These are phyloP conservation scores for Hecatera dysodea DNA, from an alignment of 2,888 invertebrate species.

Conservation along the genomic window DNA sequence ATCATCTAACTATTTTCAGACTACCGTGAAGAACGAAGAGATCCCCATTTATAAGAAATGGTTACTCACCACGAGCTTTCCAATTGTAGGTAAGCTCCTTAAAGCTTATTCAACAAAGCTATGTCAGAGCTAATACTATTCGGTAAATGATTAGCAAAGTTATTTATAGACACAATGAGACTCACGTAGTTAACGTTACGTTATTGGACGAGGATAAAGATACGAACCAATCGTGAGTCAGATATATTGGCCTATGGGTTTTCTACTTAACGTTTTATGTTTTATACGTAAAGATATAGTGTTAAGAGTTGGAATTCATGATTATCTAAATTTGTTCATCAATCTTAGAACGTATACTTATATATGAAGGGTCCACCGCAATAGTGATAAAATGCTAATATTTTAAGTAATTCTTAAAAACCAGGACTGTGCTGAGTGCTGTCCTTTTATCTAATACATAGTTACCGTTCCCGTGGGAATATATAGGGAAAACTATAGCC, in stretches of 20 bases:
- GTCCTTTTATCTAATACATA: no score
- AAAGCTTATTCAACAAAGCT: slow-evolving; percentile 5
- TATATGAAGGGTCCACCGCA: no score
- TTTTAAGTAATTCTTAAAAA: no score
- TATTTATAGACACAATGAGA: slow-evolving; percentile 25
- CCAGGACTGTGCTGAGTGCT: no score
- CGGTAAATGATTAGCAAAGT: slow-evolving; percentile 27
- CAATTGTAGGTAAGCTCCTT: slow-evolving; percentile 24
- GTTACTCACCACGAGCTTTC: not conserved
- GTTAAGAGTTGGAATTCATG: not conserved
- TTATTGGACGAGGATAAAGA: slow-evolving; percentile 4
- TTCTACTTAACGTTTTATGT: not conserved
- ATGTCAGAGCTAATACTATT: slow-evolving; percentile 26
- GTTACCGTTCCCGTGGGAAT: no score
- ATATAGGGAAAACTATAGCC: no score
- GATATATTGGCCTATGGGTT: slow-evolving; percentile 1
- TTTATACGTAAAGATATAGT: not conserved
- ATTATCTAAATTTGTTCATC: not conserved
- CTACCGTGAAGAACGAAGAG: not conserved
- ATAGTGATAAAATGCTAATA: no score
- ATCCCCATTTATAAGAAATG: not conserved
- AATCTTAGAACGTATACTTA: not conserved
- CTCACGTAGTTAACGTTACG: slow-evolving; percentile 11
- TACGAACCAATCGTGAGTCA: slow-evolving; percentile 2
- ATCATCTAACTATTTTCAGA: not conserved